These are phyloP conservation scores for Nomia melanderi DNA, from an alignment of 1,140 invertebrate species.

Conservation along the genomic window DNA sequence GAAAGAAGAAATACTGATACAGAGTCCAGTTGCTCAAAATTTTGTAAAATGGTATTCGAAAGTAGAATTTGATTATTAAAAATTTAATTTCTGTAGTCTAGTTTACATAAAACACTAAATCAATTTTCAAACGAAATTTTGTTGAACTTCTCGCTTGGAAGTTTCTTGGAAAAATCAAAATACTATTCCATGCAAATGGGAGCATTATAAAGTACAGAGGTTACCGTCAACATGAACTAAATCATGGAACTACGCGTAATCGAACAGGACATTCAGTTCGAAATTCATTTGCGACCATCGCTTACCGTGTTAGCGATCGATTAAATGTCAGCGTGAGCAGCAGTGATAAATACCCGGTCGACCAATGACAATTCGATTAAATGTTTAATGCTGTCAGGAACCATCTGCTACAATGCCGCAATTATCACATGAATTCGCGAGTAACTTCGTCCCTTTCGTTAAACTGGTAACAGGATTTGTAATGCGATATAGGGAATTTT, in stretches of 20 bases:
- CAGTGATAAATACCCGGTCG: constrained; percentile 32
- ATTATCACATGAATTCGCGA: constrained; percentile 40
- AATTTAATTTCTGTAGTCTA: too few relatives aligned
- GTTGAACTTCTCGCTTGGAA: too few relatives aligned
- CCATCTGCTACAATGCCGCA: constrained; percentile 41
- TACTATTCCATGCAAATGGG: neutral
- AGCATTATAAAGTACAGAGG: neutral
- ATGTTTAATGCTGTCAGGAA: constrained; percentile 43
- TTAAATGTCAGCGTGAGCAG: constrained; percentile 47
- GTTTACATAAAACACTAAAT: too few relatives aligned
- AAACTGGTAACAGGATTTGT: neutral
- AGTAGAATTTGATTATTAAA: too few relatives aligned
- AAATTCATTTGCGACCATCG: constrained; percentile 35
- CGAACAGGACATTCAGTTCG: constrained; percentile 9
- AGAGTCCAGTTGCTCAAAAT: too few relatives aligned
- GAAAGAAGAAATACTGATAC: too few relatives aligned
- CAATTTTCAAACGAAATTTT: too few relatives aligned
- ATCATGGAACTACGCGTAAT: constrained; percentile 16
- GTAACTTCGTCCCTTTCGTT: constrained; percentile 1
- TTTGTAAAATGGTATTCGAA: too few relatives aligned
- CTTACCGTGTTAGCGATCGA: constrained; percentile 44
- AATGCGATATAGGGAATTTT: constrained; percentile 12
- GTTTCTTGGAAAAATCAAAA: neutral
- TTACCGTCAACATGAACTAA: neutral
- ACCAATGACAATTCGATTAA: constrained; percentile 54